Evolutionary conservation across 1,140 invertebrate species (phyloP), one percentile per base, ranked within the genome.

Genomic region (Achatina immaculata): DNA sequence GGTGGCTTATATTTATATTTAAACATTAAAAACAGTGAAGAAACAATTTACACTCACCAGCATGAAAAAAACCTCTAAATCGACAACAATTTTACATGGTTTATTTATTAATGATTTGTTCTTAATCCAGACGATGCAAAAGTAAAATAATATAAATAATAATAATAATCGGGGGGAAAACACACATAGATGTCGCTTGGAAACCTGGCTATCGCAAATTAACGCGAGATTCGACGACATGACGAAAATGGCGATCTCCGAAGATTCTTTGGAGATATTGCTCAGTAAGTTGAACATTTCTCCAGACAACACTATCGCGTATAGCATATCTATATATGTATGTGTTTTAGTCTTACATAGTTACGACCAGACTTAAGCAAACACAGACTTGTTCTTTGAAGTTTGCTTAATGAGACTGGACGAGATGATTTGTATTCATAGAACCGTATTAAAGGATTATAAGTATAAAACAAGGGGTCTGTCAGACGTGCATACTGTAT

Each of bases 171-270:
- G 3, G 3, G n/a, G 36, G 36, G 36, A 36, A 38, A 69, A 7
- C 66, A 45, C 19, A 45, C 19, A 19, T 45, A 9, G 7, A 45
- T 45, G 7, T 45, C 19, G 7, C 19, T 45, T 45, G 7, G 34
- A 69, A 69, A 69, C 2, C 36, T 36, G 9, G 7, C 28, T 73
- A 73, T 48, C 71, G 71, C 1, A 31, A 4, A 45, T 28, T 73
- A 42, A 73, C 71, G 43, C 71, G 71, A 73, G 71, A 73, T 43
- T 73, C 71, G 48, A 73, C 48, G 71, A 73, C 71, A 73, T 43
- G 71, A 14, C 38, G 42, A 73, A 73, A 73, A 73, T 73, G 71
- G 71, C 71, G 71, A 73, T 43, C 28, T 28, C 71, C 71, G 71
- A 73, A 24, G 71, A 73, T 48, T 73, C 71, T 16, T 24, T 73